A percentile compares a stretch with the other conserved stretches of the same genome.
These are phyloP conservation scores for Encarsia formosa DNA, from an alignment of 2,888 invertebrate species.

Conservation along the genomic window DNA sequence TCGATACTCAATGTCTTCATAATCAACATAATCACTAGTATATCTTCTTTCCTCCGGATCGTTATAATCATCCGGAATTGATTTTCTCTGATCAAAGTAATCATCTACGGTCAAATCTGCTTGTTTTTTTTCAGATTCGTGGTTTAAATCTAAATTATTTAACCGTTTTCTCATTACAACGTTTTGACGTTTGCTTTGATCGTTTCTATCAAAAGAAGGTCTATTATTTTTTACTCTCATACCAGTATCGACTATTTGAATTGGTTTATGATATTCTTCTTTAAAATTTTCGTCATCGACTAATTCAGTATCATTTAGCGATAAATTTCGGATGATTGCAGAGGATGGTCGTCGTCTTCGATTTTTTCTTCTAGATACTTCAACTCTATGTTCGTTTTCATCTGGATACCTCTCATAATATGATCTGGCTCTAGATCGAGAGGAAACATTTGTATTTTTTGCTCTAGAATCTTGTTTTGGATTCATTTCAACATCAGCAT, in stretches of 20 bases:
- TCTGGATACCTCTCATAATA: constrained; percentile 3
- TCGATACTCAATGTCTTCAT: constrained; percentile 2
- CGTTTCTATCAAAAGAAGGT: not conserved
- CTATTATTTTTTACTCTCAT: not conserved
- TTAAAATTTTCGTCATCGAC: not conserved
- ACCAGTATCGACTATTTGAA: constrained; percentile 2
- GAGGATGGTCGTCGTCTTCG: constrained; percentile 4
- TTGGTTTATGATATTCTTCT: not conserved
- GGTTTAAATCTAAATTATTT: constrained; percentile 6
- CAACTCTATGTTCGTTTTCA: constrained; percentile 8
- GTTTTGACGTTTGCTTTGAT: too few species aligned
- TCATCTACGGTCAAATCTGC: constrained; percentile 3
- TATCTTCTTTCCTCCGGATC: constrained; percentile 9
- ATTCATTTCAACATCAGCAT: constrained; percentile 20
- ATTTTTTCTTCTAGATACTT: constrained; percentile 5
- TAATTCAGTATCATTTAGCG: not conserved
- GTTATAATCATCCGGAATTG: constrained; percentile 10
- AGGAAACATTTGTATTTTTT: constrained; percentile 2
- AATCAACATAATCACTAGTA: constrained; percentile 17
- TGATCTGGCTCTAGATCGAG: constrained; percentile 2
- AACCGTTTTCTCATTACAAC: constrained; percentile 1
- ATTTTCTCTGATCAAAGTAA: constrained; percentile 1
- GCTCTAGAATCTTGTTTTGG: constrained; percentile 11
- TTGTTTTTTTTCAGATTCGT: constrained; percentile 1
- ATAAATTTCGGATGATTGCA: constrained; percentile 9